A percentile compares a stretch with the other conserved stretches of the same genome.
phyloP scores from a whole-genome alignment of 2,888 invertebrate genomes.

The Melipona beecheii region DNA sequence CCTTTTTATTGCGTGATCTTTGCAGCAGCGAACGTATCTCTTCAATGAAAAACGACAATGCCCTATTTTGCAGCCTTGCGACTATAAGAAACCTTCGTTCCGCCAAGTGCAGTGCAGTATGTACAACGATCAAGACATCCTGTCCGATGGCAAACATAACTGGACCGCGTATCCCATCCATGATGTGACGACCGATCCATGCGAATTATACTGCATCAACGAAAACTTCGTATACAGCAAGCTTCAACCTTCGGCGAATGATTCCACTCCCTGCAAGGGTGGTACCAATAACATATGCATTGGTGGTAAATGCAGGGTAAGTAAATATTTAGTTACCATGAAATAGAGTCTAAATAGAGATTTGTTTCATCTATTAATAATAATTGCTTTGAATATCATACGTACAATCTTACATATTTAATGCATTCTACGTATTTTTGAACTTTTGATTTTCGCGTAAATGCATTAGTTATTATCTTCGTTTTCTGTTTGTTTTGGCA shows the following conservation, averaged over 20 bases:
- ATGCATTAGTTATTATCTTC: too few species aligned
- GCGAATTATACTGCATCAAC: constrained; percentile 93
- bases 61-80: constrained; percentile 85
- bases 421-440: too few species aligned
- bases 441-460: too few species aligned
- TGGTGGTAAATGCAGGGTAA: constrained; percentile 89
- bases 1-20: not conserved
- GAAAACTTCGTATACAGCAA: constrained; percentile 90
- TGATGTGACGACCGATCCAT: constrained; percentile 87
- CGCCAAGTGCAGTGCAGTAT: constrained; percentile 91
- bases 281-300: constrained; percentile 95
- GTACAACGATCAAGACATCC: constrained; percentile 86
- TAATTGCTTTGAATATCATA: too few species aligned
- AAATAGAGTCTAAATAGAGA: too few species aligned
- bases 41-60: not conserved
- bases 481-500: not conserved
- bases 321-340: constrained; percentile 46
- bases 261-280: constrained; percentile 94
- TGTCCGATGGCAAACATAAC: constrained; percentile 80
- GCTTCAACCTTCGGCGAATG: constrained; percentile 90
- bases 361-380: too few species aligned
- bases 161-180: constrained; percentile 88
- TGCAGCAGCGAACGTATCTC: not conserved
- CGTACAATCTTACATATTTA: too few species aligned
- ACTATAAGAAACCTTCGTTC: constrained; percentile 89